Base-by-base conservation (phyloP, 2,888 invertebrate genomes). In the Pecten maximus region DNA sequence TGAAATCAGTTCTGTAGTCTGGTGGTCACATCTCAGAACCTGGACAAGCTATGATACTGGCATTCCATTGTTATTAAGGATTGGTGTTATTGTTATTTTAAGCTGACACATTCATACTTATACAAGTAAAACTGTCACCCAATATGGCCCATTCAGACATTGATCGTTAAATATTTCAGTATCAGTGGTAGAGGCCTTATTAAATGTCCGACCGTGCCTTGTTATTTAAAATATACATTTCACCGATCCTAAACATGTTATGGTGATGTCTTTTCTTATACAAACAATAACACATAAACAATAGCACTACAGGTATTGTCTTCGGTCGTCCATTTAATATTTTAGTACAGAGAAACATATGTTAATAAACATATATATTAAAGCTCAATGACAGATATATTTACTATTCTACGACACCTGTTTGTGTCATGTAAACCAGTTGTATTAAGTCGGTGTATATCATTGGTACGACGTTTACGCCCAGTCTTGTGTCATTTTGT, bases 91-190 rank as follows among this genome's bases (percentile, higher is more conserved):
- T 74, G 74, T 74, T 74, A 74, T 74, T 74, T 74, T 35, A 74
- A 74, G 74, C 74, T 35, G 74, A 74, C 74, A 74, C 74, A 74
- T 35, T 74, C 35, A 74, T 28, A 28, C 74, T 74, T 28, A 74
- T 74, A 35, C 74, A 74, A 74, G 74, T 74, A 74, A 74, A 74
- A 74, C 28, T 74, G 74, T 15, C 74, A 74, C 74, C 60, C 35
- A 35, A 74, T 74, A 74, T 74, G 35, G 74, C 28, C 74, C 74
- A 35, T 74, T 74, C 35, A 74, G 35, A 74, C 12, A 74, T 74
- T 28, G 74, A 35, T 74, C 74, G 74, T 74, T 74, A 74, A 74
- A 74, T 23, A 28, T 35, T 10, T 74, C 15, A 10, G 28, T 74
- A 74, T 74, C 74, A 35, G 74, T 35, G 28, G 19, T 35, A 74